These are phyloP conservation scores for Netelia fuscicornis DNA, from an alignment of 2,888 invertebrate species.

Conservation along the genomic window DNA sequence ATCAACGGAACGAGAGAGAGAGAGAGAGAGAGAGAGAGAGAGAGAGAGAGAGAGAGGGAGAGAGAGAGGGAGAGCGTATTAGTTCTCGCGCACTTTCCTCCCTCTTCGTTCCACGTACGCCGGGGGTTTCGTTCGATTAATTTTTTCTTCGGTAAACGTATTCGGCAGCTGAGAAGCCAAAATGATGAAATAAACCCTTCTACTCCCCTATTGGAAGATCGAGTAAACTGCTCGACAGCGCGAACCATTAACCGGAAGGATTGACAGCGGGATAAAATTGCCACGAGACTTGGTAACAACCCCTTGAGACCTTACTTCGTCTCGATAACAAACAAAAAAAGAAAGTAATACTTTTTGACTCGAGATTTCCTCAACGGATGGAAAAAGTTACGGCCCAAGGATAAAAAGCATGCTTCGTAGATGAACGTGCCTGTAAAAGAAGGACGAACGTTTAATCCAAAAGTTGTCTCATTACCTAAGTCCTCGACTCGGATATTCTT, in stretches of 20 bases:
- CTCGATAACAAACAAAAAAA: not conserved
- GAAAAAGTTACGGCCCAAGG: conserved; percentile 19
- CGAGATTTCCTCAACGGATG: not conserved
- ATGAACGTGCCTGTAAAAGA: not conserved
- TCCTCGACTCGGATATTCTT: not conserved
- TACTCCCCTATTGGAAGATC: conserved; percentile 1
- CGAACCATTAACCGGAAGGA: conserved; percentile 41
- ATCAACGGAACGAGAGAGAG: conserved; percentile 42
- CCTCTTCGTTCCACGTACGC: not conserved
- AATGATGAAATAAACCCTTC: conserved; percentile 39
- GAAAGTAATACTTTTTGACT: conserved; percentile 37
- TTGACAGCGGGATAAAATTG: conserved; percentile 31
- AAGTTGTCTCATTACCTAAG: not conserved
- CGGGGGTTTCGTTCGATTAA: conserved; percentile 38
- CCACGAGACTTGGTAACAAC: conserved; percentile 12
- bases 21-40: not conserved
- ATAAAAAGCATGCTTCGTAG: not conserved
- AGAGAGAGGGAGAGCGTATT: conserved; percentile 36
- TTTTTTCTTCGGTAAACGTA: conserved; percentile 48
- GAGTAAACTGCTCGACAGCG: conserved; percentile 42
- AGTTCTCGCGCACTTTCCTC: conserved; percentile 20
- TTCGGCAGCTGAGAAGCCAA: conserved; percentile 5
- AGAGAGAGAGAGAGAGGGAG: not conserved
- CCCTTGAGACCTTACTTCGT: conserved; percentile 2
- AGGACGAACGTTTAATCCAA: conserved; percentile 9